Base-by-base conservation (phyloP, 92 coral and sea anemone genomes). In the Epizoanthus stellaris region DNA sequence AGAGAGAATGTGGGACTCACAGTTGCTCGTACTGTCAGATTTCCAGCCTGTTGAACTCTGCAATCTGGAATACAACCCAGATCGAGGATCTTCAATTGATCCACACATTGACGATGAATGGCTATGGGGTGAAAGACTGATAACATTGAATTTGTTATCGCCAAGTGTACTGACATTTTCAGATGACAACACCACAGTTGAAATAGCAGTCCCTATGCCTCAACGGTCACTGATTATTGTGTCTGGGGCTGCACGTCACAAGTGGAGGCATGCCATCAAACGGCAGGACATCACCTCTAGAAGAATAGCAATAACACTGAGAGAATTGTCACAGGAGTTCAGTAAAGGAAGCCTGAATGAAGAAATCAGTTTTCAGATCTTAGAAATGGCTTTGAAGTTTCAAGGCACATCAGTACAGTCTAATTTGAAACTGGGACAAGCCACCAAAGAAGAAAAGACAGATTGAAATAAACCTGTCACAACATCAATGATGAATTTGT, bases 101-200 rank as follows among this genome's bases (percentile, higher is more conserved):
- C 92, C 98, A 19, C 99, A 96, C 75, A 85, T 92, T 73, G 99
- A 96, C 77, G 99, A 96, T 82, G 85, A 89, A 65, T 96, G 99
- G 99, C 81, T 96, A 4, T 96, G 99, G 99, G 99, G 99, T 15
- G 97, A 94, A 81, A 88, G 92, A 54, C 96, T 96, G 6, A 93
- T 96, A 4, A 96, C 99, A 34, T 23, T 96, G 12, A 96, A 96
- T 58, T 87, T 96, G 65, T 80, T 96, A 6, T 93, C 98, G 12
- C 47, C 82, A 16, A 92, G 92, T 15, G 45, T 73, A n/a, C 92
- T 96, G 38, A 96, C 99, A 67, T 88, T 96, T 75, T 85, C 94
- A 17, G 63, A 87, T 49, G 75, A 71, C 23, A 66, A 70, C 23
- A 20, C 60, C 47, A 75, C 67, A 39, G 45, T 71, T 65, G 98